Conservation (phyloP, 2,113 vertebrate genomes). For the Oreotrochilus melanogaster region DNA sequence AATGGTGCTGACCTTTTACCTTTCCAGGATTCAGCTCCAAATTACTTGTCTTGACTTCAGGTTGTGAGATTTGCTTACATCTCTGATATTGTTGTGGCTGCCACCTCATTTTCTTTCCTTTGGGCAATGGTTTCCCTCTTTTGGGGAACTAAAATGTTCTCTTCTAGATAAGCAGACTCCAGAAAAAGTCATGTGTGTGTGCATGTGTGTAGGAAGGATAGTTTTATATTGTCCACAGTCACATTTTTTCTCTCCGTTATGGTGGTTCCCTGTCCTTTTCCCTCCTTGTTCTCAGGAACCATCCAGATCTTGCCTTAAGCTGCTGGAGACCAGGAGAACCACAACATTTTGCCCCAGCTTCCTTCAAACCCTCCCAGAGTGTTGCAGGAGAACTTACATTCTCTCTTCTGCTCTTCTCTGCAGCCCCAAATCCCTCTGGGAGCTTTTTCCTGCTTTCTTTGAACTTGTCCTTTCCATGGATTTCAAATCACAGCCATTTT, state of each 20-base stretch:
- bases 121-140: not conserved
- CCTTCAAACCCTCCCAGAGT: not conserved
- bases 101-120: not conserved
- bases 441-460: not conserved
- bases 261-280: not conserved
- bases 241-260: not conserved
- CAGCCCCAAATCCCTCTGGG: not conserved
- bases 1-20: not conserved
- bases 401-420: not conserved
- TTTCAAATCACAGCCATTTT: not conserved
- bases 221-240: not conserved
- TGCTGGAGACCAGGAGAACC: not conserved
- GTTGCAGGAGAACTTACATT: not conserved
- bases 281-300: not conserved
- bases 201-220: not conserved
- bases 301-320: not conserved
- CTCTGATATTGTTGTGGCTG: not conserved
- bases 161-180: not conserved
- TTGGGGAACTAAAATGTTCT: not conserved
- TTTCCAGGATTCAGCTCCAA: constrained; percentile 20
- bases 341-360: not conserved
- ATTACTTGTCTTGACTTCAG: not conserved
- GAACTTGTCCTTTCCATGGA: not conserved
- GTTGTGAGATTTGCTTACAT: not conserved
- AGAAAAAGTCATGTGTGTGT: not conserved